Base-by-base conservation (phyloP, 2,113 vertebrate genomes). In the Isurus oxyrinchus region DNA sequence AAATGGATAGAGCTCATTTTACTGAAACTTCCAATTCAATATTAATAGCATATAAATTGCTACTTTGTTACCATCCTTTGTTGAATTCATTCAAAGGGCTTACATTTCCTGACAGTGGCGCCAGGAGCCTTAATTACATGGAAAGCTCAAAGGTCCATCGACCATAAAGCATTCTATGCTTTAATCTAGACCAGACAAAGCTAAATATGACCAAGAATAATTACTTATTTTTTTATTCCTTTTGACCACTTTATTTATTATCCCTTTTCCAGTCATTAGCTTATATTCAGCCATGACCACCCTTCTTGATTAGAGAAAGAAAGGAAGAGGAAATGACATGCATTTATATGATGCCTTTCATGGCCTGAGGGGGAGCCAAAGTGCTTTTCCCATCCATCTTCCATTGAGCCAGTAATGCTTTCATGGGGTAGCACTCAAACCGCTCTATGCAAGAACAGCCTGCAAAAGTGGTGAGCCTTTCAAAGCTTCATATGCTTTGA, bases 1-100 rank as follows among this genome's bases (percentile, higher is more conserved):
- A 94, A 63, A 94, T 63, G 90, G 57, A 94, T n/a, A 94, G 19
- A 94, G 35, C 16, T 94, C 59, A 94, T 94, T 66, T 63, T 63
- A 94, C n/a, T 94, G 90, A 94, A 63, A 94, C 59, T 63, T n/a
- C 35, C 90, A 94, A 94, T 94, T 94, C 90, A 94, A 94, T 63
- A 94, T 94, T 94, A 94, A 94, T 94, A 40, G 59, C 35, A 94
- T 94, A 63, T 94, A 94, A 94, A 94, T 94, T 63, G 90, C 59
- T 94, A 66, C 59, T 94, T 66, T 94, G 35, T 94, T 40, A 94
- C 35, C 35, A 11, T 63, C 19, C n/a, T 63, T 94, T 94, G 90
- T 63, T 63, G 35, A 63, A 94, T 61, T 40, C 57, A 94, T 40
- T 94, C 59, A 63, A 61, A 94, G n/a, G 57, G 90, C 59, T 63